Evolutionary conservation across 2,113 vertebrate genomes (phyloP).

Genomic region (Platanista minor): DNA sequence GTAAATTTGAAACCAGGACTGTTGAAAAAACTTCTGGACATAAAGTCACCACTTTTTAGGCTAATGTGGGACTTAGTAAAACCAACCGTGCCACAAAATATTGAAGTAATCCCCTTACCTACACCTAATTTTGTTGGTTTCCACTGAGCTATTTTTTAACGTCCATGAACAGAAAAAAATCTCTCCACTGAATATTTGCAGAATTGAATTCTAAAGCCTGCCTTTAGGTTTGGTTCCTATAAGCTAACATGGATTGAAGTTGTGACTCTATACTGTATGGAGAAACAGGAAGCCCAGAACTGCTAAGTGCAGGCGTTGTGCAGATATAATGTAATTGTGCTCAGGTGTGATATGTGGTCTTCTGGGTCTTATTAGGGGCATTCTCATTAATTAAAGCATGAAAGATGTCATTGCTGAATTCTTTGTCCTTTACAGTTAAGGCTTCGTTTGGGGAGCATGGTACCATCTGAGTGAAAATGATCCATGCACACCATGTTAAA

Average conservation of each 20-base stretch:
- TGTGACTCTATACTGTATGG: background rate
- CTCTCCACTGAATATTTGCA: background rate
- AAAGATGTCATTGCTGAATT: background rate
- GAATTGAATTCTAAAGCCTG: background rate
- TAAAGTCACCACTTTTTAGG: background rate
- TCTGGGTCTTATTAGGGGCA: constrained; percentile 9
- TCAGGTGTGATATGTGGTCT: background rate
- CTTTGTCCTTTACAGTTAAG: background rate
- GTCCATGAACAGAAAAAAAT: background rate
- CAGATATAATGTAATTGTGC: background rate
- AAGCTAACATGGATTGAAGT: background rate
- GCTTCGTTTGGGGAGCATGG: constrained; percentile 5
- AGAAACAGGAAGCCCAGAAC: constrained; percentile 15
- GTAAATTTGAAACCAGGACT: background rate
- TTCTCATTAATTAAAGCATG: constrained; percentile 35
- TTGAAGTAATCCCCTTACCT: background rate
- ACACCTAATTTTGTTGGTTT: background rate
- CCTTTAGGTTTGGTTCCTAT: background rate
- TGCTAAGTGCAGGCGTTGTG: background rate
- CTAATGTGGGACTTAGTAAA: background rate
- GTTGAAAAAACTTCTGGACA: background rate
- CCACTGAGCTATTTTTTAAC: background rate
- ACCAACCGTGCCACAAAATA: background rate
- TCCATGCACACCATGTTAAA: background rate
- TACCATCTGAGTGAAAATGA: background rate